Evolutionary conservation across 1,140 invertebrate species (phyloP).

Genomic region (Sarcophaga peregrina): DNA sequence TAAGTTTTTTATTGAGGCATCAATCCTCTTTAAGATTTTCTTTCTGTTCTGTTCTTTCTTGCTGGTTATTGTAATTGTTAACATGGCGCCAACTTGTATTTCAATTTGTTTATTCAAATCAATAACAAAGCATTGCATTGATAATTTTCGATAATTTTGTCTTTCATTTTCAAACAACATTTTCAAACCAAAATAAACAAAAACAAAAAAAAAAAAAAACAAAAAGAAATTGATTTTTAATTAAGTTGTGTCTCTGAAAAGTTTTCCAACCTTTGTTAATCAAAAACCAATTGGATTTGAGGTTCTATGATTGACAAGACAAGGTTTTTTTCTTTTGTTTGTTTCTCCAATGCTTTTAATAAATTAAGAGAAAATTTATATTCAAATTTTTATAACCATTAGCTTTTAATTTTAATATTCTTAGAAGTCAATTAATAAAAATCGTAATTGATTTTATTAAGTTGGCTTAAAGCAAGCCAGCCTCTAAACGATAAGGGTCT

Average conservation of each 20-base stretch:
- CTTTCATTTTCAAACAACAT: too few relatives aligned
- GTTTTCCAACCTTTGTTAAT: not conserved
- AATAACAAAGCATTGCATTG: not conserved
- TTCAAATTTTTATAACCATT: not conserved
- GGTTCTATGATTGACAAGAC: constrained; percentile 29
- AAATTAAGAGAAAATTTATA: not conserved
- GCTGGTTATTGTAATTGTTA: not conserved
- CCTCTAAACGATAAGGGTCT: not conserved
- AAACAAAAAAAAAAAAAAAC: not conserved
- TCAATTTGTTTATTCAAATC: constrained; percentile 8
- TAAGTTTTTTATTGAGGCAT: constrained; percentile 27
- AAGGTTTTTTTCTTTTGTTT: not conserved
- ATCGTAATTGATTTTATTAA: constrained; percentile 16
- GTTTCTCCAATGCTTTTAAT: not conserved
- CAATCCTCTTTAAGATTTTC: not conserved
- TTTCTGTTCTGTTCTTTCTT: not conserved
- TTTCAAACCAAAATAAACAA: too few relatives aligned
- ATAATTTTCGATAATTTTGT: too few relatives aligned
- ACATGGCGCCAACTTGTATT: not conserved
- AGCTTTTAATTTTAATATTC: not conserved
- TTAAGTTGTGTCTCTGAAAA: constrained; percentile 33
- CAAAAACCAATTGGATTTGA: constrained; percentile 14
- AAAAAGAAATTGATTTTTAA: constrained; percentile 39
- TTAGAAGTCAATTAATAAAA: constrained; percentile 16
- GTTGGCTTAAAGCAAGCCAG: not conserved